Conservation (phyloP, 2,113 vertebrate genomes). For the Leptocoma aspasia region DNA sequence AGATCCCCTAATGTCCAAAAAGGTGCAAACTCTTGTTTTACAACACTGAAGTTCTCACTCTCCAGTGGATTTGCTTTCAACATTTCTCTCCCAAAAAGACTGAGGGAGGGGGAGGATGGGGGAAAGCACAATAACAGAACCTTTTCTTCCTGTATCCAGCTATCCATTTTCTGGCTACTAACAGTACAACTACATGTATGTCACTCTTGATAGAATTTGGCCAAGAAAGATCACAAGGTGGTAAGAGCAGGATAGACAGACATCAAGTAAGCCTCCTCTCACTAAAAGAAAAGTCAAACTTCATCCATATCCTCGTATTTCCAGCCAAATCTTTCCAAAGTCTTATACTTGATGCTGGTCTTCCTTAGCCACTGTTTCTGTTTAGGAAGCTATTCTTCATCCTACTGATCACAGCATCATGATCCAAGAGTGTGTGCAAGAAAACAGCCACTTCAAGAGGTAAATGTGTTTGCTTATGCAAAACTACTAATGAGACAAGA, state of each 20-base stretch:
- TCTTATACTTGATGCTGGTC: neutral
- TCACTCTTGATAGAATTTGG: neutral
- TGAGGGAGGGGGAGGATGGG: neutral
- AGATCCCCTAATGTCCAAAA: neutral
- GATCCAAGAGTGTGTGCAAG: neutral
- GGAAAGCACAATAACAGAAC: neutral
- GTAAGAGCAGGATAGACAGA: neutral
- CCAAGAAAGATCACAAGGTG: neutral
- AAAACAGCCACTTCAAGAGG: neutral
- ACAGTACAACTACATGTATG: neutral
- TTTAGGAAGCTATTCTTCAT: neutral
- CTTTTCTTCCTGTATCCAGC: neutral
- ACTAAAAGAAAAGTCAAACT: neutral
- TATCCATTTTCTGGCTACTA: neutral
- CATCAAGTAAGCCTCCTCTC: neutral
- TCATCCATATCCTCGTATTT: neutral
- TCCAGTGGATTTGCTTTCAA: neutral
- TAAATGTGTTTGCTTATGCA: neutral
- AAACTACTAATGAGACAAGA: neutral
- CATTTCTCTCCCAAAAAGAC: neutral
- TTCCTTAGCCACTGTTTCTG: neutral
- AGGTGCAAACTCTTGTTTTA: neutral
- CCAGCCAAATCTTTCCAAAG: neutral
- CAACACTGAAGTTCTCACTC: neutral
- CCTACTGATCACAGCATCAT: neutral